Evolutionary conservation across 2,888 invertebrate species (phyloP), one percentile per base, ranked within the genome.

Genomic region (Brenthis daphne): DNA sequence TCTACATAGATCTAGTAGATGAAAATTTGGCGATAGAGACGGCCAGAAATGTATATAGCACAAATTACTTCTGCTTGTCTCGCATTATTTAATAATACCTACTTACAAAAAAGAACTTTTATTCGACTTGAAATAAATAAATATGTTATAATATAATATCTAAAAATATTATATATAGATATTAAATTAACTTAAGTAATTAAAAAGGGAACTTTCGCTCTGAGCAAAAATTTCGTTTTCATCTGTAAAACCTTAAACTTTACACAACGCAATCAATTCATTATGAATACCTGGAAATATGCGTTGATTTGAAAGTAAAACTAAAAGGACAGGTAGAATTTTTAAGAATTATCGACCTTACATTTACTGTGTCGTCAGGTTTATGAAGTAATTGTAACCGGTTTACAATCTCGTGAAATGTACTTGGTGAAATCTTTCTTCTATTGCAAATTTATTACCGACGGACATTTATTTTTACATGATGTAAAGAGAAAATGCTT

Each of bases 371-470:
- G 57, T 64, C 57, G 54, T 68, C 58, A 57, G 43, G 57, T 69
- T 71, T 63, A 53, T 68, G 66, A 50, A 70, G 66, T 72, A 67
- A 68, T 54, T 64, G 56, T 57, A 69, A 74, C 72, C 64, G 67
- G 72, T 72, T 70, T 43, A 65, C 43, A 64, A 64, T 66, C 64
- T 53, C 43, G 55, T 57, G 53, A 69, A 20, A 69, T 68, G 60
- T 50, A 48, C 64, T 64, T 47, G 51, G 64, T 56, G 63, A 67
- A 60, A 70, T 64, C 64, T 57, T 55, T 63, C 20, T 51, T 56
- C 57, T 63, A 66, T 68, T 43, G 57, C 16, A 47, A 54, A 63
- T 53, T 63, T 53, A 53, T 60, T 50, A n/a, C 60, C n/a, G 60
- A 60, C 60, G 60, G 8, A 53, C 50, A 57, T 65, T 63, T 63